Evolutionary conservation across 2,797 vertebrate species (phyloP).

Genomic region (Rhodeus uyekii): DNA sequence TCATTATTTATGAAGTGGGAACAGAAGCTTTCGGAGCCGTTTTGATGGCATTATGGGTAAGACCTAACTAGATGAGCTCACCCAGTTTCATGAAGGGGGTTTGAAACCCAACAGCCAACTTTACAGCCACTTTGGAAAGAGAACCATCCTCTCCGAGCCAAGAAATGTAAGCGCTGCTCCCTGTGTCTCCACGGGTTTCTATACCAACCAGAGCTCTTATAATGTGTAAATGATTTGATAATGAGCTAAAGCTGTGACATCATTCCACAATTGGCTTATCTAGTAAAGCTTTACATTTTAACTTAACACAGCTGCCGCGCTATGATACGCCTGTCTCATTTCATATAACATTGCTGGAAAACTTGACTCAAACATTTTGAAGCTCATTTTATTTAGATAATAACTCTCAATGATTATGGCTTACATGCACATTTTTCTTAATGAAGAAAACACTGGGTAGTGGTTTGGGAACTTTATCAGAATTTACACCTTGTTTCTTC

Average conservation of each 20-base stretch:
- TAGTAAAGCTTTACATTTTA: neutral
- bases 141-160: neutral
- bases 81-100: conserved; percentile 19
- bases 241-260: conserved; percentile 11
- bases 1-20: neutral
- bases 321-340: neutral
- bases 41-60: conserved; percentile 5
- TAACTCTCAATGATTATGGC: neutral
- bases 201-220: conserved; percentile 8
- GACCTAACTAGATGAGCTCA: conserved; percentile 28
- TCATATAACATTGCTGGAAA: conserved; percentile 6
- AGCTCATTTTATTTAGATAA: neutral
- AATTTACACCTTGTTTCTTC: neutral
- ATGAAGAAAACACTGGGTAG: neutral
- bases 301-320: neutral
- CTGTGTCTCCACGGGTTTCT: neutral
- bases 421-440: too few relatives aligned
- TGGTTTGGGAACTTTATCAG: neutral
- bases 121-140: conserved; percentile 20
- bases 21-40: conserved; percentile 15
- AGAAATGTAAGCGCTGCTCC: neutral
- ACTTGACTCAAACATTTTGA: neutral
- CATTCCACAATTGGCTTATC: neutral
- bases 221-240: conserved; percentile 26
- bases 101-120: conserved; percentile 25